Evolutionary conservation across 53 echinoderm and acorn worm species (phyloP).

Genomic region (Stichopus horrens): DNA sequence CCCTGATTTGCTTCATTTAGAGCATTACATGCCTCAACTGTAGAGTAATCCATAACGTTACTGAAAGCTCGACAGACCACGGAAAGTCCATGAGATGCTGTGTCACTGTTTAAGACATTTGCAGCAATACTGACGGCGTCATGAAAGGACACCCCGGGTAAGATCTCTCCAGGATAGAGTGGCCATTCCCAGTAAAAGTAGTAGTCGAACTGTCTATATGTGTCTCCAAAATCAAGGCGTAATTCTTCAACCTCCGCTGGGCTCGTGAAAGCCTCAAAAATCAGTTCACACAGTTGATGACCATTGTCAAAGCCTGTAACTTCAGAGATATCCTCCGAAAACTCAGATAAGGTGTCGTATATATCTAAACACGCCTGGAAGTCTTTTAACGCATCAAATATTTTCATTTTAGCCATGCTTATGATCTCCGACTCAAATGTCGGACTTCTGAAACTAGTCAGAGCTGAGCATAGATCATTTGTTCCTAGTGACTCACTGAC

Average conservation of each 20-base stretch:
- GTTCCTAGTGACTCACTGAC: neutral
- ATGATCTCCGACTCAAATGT: neutral
- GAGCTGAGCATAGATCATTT: neutral
- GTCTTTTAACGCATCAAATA: slow-evolving; percentile 20
- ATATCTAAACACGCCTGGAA: slow-evolving; percentile 1
- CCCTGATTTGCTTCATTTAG: neutral
- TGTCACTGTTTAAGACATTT: neutral
- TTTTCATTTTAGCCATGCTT: neutral
- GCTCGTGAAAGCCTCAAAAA: neutral
- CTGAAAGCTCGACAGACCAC: slow-evolving; percentile 23
- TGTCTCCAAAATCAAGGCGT: neutral
- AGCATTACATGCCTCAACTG: slow-evolving; percentile 6
- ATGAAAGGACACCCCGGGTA: slow-evolving; percentile 25
- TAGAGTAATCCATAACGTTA: neutral
- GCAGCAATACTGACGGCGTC: neutral
- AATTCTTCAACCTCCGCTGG: neutral
- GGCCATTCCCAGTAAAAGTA: neutral
- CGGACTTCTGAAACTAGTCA: neutral
- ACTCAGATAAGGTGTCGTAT: neutral
- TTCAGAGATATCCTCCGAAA: neutral
- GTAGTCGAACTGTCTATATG: neutral
- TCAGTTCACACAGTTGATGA: neutral
- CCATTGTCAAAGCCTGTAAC: neutral
- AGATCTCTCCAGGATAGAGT: neutral
- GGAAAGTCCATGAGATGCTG: neutral